Conservation (phyloP, 1,140 invertebrate species). For the Chrysoperla carnea region DNA sequence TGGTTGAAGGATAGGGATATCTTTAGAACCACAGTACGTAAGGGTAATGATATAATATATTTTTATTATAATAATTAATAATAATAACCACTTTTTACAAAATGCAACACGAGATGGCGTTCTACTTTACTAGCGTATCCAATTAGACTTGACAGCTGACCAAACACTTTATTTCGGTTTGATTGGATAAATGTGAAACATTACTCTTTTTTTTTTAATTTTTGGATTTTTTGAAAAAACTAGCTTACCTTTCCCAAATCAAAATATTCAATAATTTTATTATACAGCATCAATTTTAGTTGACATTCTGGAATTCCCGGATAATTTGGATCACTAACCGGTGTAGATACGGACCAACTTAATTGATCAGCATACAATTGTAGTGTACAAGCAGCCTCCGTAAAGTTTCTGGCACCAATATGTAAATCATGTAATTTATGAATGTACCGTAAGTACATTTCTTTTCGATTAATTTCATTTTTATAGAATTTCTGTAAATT, state of each 20-base stretch:
- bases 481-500: constrained; percentile 85
- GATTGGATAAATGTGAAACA: too few species aligned
- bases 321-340: constrained; percentile 43
- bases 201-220: too few species aligned
- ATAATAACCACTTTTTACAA: too few species aligned
- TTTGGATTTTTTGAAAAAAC: too few species aligned
- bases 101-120: too few species aligned
- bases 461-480: constrained; percentile 85
- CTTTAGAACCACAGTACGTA: too few species aligned
- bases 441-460: constrained; percentile 93
- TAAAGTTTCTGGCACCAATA: constrained; percentile 82
- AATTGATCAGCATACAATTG: constrained; percentile 85
- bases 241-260: constrained; percentile 71
- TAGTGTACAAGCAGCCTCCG: constrained; percentile 91
- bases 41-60: too few species aligned
- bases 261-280: constrained; percentile 84
- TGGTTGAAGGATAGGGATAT: too few species aligned
- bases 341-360: constrained; percentile 59
- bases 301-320: constrained; percentile 68
- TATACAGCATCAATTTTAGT: constrained; percentile 84
- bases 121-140: too few species aligned
- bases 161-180: too few species aligned
- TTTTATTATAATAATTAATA: too few species aligned
- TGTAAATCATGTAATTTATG: constrained; percentile 93
- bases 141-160: too few species aligned